Conservation (phyloP, 1,140 invertebrate species). For the Plectrocnemia conspersa region DNA sequence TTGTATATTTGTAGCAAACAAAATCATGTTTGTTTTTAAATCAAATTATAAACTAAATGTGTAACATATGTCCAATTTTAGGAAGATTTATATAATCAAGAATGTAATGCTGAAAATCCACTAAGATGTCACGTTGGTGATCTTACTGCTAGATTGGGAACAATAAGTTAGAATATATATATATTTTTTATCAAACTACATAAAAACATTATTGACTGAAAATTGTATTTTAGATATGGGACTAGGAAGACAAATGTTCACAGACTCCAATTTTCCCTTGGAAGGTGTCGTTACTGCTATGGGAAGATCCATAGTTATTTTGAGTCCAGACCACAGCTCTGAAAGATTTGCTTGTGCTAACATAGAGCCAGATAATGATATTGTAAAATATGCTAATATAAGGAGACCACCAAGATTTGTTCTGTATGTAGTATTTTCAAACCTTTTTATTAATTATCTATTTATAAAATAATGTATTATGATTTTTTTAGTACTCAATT, state of each 20-base stretch:
- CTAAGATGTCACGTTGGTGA: slow-evolving; percentile 92
- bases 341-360: slow-evolving; percentile 85
- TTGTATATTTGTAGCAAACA: neutral
- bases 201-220: neutral
- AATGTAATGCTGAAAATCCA: slow-evolving; percentile 83
- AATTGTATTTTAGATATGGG: slow-evolving; percentile 59
- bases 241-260: slow-evolving; percentile 68
- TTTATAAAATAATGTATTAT: slow-evolving; percentile 1
- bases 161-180: slow-evolving; percentile 55
- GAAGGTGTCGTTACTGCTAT: slow-evolving; percentile 71
- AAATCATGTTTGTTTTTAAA: neutral
- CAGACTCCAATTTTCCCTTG: slow-evolving; percentile 84
- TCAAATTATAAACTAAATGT: too few species aligned
- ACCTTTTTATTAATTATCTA: slow-evolving; percentile 20
- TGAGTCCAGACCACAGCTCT: slow-evolving; percentile 65
- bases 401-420: slow-evolving; percentile 83
- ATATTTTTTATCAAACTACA: neutral
- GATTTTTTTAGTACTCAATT: slow-evolving; percentile 66
- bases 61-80: slow-evolving; percentile 41
- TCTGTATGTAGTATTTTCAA: slow-evolving; percentile 76
- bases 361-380: slow-evolving; percentile 84
- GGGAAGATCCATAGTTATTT: slow-evolving; percentile 80
- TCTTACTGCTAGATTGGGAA: slow-evolving; percentile 75
- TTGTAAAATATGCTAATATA: slow-evolving; percentile 85
- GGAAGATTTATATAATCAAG: slow-evolving; percentile 77